Conservation (phyloP, 2,888 invertebrate genomes). For the Prenolepis imparis region DNA sequence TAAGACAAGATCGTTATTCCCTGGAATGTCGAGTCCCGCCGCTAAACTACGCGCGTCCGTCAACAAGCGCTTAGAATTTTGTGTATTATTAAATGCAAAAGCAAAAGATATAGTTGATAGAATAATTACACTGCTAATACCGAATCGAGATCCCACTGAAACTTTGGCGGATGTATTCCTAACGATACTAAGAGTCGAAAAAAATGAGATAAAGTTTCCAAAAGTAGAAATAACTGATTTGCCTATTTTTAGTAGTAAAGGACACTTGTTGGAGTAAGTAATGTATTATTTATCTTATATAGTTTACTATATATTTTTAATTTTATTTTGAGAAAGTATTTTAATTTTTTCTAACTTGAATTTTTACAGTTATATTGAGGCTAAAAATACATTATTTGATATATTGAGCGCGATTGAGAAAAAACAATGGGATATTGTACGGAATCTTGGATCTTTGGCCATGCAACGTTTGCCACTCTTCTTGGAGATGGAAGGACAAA, state of each 20-base stretch:
- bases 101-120: slow-evolving; percentile 76
- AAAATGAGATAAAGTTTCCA: slow-evolving; percentile 76
- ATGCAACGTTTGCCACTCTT: slow-evolving; percentile 64
- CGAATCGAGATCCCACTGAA: slow-evolving; percentile 76
- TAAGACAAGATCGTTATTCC: slow-evolving; percentile 73
- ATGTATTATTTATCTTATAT: not conserved
- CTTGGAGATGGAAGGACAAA: slow-evolving; percentile 46
- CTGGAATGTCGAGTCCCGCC: slow-evolving; percentile 76
- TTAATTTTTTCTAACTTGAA: slow-evolving; percentile 22
- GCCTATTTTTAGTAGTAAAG: slow-evolving; percentile 80
- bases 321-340: not conserved
- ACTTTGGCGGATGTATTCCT: slow-evolving; percentile 75
- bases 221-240: slow-evolving; percentile 66
- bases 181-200: slow-evolving; percentile 74
- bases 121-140: slow-evolving; percentile 79
- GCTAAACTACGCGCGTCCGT: slow-evolving; percentile 65
- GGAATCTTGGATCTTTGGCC: slow-evolving; percentile 75
- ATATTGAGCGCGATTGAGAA: slow-evolving; percentile 68
- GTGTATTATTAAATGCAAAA: slow-evolving; percentile 74
- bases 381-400: slow-evolving; percentile 66
- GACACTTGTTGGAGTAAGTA: slow-evolving; percentile 77
- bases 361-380: slow-evolving; percentile 76
- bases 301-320: not conserved
- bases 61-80: slow-evolving; percentile 68
- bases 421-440: slow-evolving; percentile 78